Evolutionary conservation across 2,888 invertebrate species (phyloP).

Genomic region (Reticulitermes lucifugus): DNA sequence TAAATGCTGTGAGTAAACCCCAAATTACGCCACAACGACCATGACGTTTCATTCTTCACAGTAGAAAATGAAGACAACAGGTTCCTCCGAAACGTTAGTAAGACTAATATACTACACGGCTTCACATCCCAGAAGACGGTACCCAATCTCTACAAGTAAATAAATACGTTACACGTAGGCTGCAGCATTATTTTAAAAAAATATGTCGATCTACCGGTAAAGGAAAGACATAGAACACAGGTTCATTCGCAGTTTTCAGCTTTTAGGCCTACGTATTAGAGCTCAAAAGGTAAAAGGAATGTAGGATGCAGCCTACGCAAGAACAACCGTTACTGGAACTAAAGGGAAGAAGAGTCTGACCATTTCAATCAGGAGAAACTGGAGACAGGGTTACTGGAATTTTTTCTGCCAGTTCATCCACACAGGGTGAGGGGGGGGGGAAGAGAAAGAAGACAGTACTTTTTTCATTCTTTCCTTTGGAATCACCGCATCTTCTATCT

Average conservation of each 20-base stretch:
- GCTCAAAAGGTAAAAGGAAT: conserved; percentile 1
- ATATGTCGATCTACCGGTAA: neutral
- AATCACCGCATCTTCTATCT: neutral
- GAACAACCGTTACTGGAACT: neutral
- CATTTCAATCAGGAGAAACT: conserved; percentile 47
- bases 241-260: neutral
- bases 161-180: no score
- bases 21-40: no score
- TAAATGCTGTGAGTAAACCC: no score
- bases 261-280: neutral
- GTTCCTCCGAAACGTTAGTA: no score
- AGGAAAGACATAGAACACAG: neutral
- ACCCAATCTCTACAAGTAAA: no score
- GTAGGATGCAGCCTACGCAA: neutral
- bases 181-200: no score
- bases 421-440: no score
- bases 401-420: neutral
- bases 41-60: no score
- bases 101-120: no score
- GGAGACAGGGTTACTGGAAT: conserved; percentile 37
- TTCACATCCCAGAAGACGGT: no score
- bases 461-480: neutral
- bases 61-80: no score
- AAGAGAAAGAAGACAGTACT: neutral
- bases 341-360: conserved; percentile 2